phyloP scores from a whole-genome alignment of 2,888 invertebrate species.

The Steinernema hermaphroditum region DNA sequence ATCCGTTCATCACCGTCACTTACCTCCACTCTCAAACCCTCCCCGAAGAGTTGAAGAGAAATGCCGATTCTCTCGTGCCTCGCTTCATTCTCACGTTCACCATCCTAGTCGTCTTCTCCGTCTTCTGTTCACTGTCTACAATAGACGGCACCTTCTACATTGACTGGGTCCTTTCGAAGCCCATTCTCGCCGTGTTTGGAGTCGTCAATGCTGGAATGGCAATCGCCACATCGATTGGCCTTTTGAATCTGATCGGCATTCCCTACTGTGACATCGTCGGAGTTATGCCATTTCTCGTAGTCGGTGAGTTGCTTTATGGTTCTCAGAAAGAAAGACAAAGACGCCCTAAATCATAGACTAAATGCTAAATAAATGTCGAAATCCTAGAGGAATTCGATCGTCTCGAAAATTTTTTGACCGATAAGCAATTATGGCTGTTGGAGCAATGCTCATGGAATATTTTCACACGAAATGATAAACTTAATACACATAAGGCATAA shows the following conservation, averaged over 20 bases:
- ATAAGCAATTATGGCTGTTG: no score
- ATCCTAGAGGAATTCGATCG: no score
- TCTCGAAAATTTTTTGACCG: no score
- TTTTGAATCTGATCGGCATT: constrained; percentile 84
- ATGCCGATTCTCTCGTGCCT: constrained; percentile 75
- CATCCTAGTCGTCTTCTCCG: constrained; percentile 51
- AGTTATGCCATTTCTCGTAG: constrained; percentile 90
- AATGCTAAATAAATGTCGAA: no score
- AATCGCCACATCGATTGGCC: constrained; percentile 83
- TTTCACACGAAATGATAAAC: no score
- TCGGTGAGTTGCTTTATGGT: constrained; percentile 74
- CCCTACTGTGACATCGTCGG: constrained; percentile 90
- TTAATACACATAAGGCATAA: no score
- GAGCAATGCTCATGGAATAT: no score
- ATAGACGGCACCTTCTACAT: constrained; percentile 42
- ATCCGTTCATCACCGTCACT: constrained; percentile 52
- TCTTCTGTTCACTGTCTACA: constrained; percentile 52
- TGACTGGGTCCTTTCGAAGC: constrained; percentile 78
- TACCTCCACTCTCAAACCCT: constrained; percentile 75
- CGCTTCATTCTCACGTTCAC: constrained; percentile 55
- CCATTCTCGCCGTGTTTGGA: constrained; percentile 84
- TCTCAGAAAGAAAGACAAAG: not conserved
- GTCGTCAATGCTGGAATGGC: constrained; percentile 88
- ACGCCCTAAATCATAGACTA: no score
- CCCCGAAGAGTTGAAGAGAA: constrained; percentile 86